phyloP scores from a whole-genome alignment of 2,113 vertebrate species.

The Nothoprocta pentlandii region DNA sequence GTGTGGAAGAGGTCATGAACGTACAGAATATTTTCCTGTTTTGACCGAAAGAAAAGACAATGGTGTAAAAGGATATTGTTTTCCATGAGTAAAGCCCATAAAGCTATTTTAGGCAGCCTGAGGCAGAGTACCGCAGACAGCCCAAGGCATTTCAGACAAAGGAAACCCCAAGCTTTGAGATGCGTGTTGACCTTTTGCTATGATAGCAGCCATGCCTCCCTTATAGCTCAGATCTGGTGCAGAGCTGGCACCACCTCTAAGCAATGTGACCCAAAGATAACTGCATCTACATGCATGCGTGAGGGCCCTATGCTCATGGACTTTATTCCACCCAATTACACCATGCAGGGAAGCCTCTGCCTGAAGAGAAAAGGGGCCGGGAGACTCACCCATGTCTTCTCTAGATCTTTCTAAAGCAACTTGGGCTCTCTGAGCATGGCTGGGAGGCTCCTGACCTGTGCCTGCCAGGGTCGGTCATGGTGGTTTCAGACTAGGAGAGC shows the following conservation, averaged over 20 bases:
- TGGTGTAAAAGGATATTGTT: not conserved
- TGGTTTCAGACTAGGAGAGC: rapidly evolving
- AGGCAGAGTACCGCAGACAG: not conserved
- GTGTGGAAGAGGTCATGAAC: not conserved
- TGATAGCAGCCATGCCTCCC: not conserved
- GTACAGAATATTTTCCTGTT: not conserved
- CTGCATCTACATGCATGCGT: not conserved
- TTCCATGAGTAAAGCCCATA: not conserved
- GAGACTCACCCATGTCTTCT: not conserved
- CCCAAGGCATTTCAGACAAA: not conserved
- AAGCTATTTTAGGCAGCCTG: not conserved
- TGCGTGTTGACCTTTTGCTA: not conserved
- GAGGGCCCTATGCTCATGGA: rapidly evolving
- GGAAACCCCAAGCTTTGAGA: not conserved
- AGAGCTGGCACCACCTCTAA: not conserved
- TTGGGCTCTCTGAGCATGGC: not conserved
- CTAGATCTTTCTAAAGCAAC: not conserved
- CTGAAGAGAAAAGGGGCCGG: not conserved
- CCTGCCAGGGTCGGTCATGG: not conserved
- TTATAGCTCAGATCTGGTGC: rapidly evolving
- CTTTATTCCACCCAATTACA: rapidly evolving
- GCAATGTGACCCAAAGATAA: not conserved
- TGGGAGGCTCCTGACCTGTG: not conserved
- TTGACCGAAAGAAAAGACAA: not conserved
- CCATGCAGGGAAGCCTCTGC: not conserved